A percentile compares a stretch with the other conserved stretches of the same genome.
Conservation (phyloP, 92 coral and sea anemone species). For the Epizoanthus rinbou region DNA sequence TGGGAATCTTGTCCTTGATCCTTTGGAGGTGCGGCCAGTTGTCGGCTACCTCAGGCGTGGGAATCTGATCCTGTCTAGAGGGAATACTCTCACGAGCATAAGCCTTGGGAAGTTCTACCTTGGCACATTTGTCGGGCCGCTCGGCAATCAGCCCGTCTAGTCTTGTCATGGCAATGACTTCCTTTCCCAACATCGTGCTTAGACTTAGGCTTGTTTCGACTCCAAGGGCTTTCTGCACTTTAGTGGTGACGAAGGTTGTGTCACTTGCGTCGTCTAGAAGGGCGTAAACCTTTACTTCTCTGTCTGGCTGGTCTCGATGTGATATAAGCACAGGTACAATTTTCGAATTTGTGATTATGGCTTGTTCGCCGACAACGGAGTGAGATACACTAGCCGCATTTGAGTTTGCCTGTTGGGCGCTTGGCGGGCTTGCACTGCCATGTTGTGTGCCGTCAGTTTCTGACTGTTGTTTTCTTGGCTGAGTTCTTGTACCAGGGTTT, state of each 20-base stretch:
- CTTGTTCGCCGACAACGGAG: neutral
- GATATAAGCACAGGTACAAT: slow-evolving; percentile 22
- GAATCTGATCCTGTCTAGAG: slow-evolving; percentile 59
- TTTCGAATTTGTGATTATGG: slow-evolving; percentile 14
- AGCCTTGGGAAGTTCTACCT: slow-evolving; percentile 40
- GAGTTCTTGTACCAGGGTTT: slow-evolving; percentile 20
- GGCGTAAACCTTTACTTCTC: slow-evolving; percentile 23
- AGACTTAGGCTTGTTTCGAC: slow-evolving; percentile 22
- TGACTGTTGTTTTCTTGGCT: too few relatives aligned
- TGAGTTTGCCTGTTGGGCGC: neutral
- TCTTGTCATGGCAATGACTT: neutral
- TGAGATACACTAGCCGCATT: slow-evolving; percentile 6
- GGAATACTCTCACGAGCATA: slow-evolving; percentile 52
- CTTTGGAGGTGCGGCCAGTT: slow-evolving; percentile 59
- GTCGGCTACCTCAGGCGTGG: slow-evolving; percentile 53
- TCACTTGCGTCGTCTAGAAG: slow-evolving; percentile 48
- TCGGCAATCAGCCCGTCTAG: slow-evolving; percentile 11
- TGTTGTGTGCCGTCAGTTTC: too few relatives aligned
- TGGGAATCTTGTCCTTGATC: slow-evolving; percentile 40
- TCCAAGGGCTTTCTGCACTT: slow-evolving; percentile 14
- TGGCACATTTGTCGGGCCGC: slow-evolving; percentile 22
- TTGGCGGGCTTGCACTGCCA: too few relatives aligned
- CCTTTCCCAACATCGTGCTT: slow-evolving; percentile 31
- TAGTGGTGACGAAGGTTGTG: slow-evolving; percentile 31
- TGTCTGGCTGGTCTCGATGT: slow-evolving; percentile 9